Evolutionary conservation across 2,797 vertebrate genomes (phyloP), one percentile per base, ranked within the genome.

Genomic region (Nasua narica): DNA sequence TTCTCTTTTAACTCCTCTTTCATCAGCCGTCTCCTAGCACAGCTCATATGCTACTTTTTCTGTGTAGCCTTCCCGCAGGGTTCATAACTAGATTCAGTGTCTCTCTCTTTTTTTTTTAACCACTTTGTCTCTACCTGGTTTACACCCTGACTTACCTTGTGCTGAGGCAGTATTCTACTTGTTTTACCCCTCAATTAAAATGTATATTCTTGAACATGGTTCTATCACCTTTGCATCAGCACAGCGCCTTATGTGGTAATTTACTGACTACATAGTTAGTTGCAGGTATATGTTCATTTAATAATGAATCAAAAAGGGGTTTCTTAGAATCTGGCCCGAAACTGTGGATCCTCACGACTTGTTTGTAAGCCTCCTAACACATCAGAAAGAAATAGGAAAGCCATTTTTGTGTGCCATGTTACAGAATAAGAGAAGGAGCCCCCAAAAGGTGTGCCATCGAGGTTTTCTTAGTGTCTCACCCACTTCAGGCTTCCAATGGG

Each of bases 241-340:
- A 37, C n/a, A 72, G 13, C 19, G 14, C 18, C 52, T 93, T 77
- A 27, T 14, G 13, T 43, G 81, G 37, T 81, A 35, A 12, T 3
- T 94, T 60, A 58, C 0, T 76, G 65, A 79, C 19, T 29, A n/a
- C 12, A 58, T 56, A 58, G 27, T 72, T 85, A 6, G 35, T 86
- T 62, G 54, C 37, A 90, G 56, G 46, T 92, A 70, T 94, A 76
- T 92, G 82, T 76, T 79, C 37, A 87, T 48, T 84, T 43, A 77
- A 13, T 81, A 78, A 54, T 52, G 29, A 82, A n/a, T 12, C 10
- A 60, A 27, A 84, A 94, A 87, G 14, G 16, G 1, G 29, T 84
- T 69, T 91, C 76, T 70, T 79, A 21, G 60, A 65, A 62, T 84
- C 78, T 93, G 56, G 9, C 29, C 37, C 40, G 15, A 92, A 29